Base-by-base conservation (phyloP, 2,113 vertebrate species). In the Pogona vitticeps region DNA sequence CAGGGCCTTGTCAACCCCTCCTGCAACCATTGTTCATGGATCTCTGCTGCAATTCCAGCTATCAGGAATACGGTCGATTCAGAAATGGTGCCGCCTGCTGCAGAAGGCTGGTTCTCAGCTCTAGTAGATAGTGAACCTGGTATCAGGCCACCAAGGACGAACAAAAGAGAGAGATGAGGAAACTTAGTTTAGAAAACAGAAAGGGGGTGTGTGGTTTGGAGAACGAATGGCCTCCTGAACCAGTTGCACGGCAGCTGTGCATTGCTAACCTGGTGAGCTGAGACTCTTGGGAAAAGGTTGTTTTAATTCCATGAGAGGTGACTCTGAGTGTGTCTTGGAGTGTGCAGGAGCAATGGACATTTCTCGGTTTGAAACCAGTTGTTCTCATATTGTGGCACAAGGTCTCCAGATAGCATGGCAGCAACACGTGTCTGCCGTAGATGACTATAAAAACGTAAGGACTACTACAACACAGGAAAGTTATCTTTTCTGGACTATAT, bases 1-100 rank as follows among this genome's bases (percentile, higher is more conserved):
- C 33, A 85, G 87, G 90, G 21, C 58, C 87, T 77, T 80, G 31
- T 76, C n/a, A 79, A 18, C 38, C 28, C 85, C 6, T 0, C 33
- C 9, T 23, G 5, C 31, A 33, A 78, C 85, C 75, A 85, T 31
- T 76, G 77, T 67, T 78, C 68, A 33, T 58, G 63, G 67, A 56
- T 75, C 67, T 76, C 80, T 79, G 71, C 80, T 72, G 46, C 77
- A 76, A 40, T 78, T 73, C 84, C 68, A 56, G 68, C 70, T 46
- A 7, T 76, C 68, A 1, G 68, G 68, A 76, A 14, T 59, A 77
- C 56, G 75, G 31, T 52, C 58, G 82, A 42, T 33, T 67, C 61
- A 36, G 21, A 85, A 76, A 89, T 73, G 63, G 88, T 83, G 76
- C 31, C 84, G 78, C 59, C 68, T 71, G 56, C 67, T 26, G 56